Evolutionary conservation across 1,140 invertebrate species (phyloP), one percentile per base, ranked within the genome.

Genomic region (Panulirus ornatus): DNA sequence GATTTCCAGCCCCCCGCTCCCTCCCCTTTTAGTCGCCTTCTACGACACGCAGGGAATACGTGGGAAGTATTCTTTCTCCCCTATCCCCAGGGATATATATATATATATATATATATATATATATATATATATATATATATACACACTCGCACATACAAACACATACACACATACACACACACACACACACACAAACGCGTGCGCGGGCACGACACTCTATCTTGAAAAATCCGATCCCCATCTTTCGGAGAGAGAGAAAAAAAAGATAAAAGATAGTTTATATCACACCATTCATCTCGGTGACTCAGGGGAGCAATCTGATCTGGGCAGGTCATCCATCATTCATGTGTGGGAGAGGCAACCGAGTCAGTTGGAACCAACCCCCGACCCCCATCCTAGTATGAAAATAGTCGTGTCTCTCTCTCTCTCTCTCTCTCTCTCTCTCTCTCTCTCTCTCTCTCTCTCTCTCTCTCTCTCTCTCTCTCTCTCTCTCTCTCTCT

Each of bases 401-500:
- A 1, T 38, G 2, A 16, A 16, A n/a, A 30, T n/a, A 16, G 19
- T 16, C 36, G 8, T 73, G 16, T 76, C 73, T 76, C 6, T 2
- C 73, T 76, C 22, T 38, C 36, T 76, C 1, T 38, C 73, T 76
- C 36, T 76, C 73, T 38, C 22, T 22, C 30, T 76, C 73, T 38
- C 71, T 16, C 1, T 76, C 73, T 38, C 30, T 38, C 36, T 76
- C 22, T 38, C 6, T 76, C 34, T 76, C 73, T 76, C 73, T 76
- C 73, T 76, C 73, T 76, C 73, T 9, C 6, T 76, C 34, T 76
- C 73, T 76, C 73, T 76, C 6, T 76, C 5, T 76, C 73, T 76
- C 6, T 76, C 34, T 76, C 73, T 38, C 73, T 76, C 34, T 76
- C 34, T 76, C 73, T 76, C 73, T 38, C 34, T 76, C 6, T 44